Percentiles rank a stretch among this genome's conserved stretches.
Evolutionary conservation across 2,797 vertebrate genomes (phyloP).

Genomic region (Ceyx erithaca): DNA sequence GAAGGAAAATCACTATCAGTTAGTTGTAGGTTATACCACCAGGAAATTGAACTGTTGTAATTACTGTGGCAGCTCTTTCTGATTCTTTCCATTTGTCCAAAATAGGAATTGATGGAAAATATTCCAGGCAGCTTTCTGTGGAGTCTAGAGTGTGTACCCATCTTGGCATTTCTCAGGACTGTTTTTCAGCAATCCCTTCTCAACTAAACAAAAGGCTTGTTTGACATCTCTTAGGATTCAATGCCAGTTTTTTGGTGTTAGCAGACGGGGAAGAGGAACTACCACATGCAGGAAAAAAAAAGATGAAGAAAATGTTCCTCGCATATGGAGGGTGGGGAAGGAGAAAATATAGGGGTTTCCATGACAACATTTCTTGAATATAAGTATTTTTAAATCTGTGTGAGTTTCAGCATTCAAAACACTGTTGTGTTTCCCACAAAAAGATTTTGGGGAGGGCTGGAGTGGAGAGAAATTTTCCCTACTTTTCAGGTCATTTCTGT

Average conservation of each 20-base stretch:
- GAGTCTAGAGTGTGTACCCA: neutral
- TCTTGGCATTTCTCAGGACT: neutral
- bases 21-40: neutral
- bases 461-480: constrained; percentile 39
- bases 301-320: constrained; percentile 62
- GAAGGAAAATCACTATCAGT: neutral
- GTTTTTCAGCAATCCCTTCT: constrained; percentile 20
- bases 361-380: constrained; percentile 79
- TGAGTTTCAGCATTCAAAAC: constrained; percentile 80
- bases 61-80: neutral
- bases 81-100: neutral
- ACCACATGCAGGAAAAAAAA: constrained; percentile 44
- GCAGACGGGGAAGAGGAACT: constrained; percentile 62
- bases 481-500: constrained; percentile 58
- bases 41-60: neutral
- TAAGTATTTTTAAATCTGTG: constrained; percentile 83
- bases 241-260: constrained; percentile 5
- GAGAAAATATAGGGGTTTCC: constrained; percentile 75
- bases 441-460: constrained; percentile 64
- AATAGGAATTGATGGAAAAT: constrained; percentile 9
- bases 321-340: constrained; percentile 69
- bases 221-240: constrained; percentile 50
- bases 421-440: constrained; percentile 77
- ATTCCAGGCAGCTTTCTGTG: neutral
- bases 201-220: constrained; percentile 45